Conservation (phyloP, 2,113 vertebrate genomes). For the Hyperopisus bebe region DNA sequence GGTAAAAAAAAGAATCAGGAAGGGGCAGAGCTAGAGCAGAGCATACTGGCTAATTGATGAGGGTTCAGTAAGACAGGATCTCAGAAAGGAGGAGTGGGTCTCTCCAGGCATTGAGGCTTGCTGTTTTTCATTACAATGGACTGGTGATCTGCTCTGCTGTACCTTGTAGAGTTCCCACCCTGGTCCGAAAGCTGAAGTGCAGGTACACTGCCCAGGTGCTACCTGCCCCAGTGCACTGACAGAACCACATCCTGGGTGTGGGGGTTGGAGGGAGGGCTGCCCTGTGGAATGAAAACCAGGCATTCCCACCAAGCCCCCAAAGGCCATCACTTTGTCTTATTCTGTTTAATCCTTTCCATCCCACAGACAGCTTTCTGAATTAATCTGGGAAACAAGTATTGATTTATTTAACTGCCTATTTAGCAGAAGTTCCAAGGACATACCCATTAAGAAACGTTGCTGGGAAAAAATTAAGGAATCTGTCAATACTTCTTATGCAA, state of each 20-base stretch:
- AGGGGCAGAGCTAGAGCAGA: background rate
- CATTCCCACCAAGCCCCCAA: background rate
- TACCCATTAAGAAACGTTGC: background rate
- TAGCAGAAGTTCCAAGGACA: background rate
- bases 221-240: background rate
- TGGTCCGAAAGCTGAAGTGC: background rate
- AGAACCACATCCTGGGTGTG: background rate
- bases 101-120: background rate
- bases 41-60: background rate
- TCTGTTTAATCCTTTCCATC: background rate
- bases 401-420: background rate
- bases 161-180: background rate
- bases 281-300: background rate
- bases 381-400: background rate
- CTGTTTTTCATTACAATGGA: background rate
- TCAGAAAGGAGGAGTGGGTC: background rate
- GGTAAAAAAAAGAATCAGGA: background rate
- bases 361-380: background rate
- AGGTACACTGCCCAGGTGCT: background rate
- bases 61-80: background rate
- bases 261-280: background rate
- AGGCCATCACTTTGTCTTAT: background rate
- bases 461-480: background rate
- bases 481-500: background rate
- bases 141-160: background rate